These are phyloP conservation scores for Hirtodrosophila confusa DNA, from an alignment of 2,888 invertebrate species.

Conservation along the genomic window DNA sequence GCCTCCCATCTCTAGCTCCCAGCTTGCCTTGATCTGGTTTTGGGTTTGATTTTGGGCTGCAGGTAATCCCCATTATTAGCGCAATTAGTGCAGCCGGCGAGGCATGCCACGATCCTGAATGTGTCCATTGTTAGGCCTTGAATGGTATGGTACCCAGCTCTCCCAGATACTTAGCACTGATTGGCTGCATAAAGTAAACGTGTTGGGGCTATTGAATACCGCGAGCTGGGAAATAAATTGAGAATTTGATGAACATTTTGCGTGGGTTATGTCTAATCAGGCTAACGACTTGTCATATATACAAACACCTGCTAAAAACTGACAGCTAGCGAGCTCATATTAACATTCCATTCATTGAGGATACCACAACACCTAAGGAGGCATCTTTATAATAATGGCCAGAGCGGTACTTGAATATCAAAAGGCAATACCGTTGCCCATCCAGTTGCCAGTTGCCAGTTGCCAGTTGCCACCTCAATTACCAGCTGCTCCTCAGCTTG, in stretches of 20 bases:
- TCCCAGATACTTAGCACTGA: constrained; percentile 72
- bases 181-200: constrained; percentile 53
- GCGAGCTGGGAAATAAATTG: constrained; percentile 38
- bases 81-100: constrained; percentile 66
- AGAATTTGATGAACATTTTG: constrained; percentile 44
- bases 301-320: constrained; percentile 33
- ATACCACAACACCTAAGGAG: constrained; percentile 7
- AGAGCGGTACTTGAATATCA: constrained; percentile 61
- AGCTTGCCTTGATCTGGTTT: constrained; percentile 15
- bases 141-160: constrained; percentile 4
- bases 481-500: constrained; percentile 50
- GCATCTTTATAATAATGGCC: constrained; percentile 47
- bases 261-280: constrained; percentile 65
- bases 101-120: constrained; percentile 31
- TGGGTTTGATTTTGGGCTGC: constrained; percentile 29
- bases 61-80: constrained; percentile 78
- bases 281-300: constrained; percentile 1
- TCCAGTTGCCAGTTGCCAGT: constrained; percentile 60
- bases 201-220: constrained; percentile 41
- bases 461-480: constrained; percentile 51
- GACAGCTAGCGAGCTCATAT: constrained; percentile 19
- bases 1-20: constrained; percentile 16
- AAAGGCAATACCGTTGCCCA: constrained; percentile 50
- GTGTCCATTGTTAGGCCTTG: constrained; percentile 61
- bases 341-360: constrained; percentile 29